phyloP scores from a whole-genome alignment of 1,140 invertebrate genomes.

The Macrotrachela quadricornifera region DNA sequence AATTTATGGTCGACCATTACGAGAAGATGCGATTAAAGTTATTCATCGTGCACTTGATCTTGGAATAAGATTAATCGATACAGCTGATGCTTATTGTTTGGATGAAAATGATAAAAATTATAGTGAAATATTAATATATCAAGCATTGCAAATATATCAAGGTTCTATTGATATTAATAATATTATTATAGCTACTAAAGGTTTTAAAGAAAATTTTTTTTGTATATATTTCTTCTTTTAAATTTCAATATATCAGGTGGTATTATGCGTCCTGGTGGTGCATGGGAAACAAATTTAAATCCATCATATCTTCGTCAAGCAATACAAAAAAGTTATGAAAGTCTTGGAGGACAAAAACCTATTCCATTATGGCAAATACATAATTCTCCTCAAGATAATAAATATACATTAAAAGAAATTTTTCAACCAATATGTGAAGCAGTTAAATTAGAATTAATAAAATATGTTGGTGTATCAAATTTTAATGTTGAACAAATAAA shows the following conservation, averaged over 20 bases:
- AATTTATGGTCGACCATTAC: neutral
- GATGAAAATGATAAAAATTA: conserved; percentile 6
- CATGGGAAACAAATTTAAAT: neutral
- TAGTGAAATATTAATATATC: conserved; percentile 1
- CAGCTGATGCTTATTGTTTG: conserved; percentile 2
- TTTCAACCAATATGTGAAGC: conserved; percentile 1
- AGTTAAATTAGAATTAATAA: neutral
- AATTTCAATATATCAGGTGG: neutral
- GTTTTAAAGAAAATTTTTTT: neutral
- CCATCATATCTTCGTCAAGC: neutral
- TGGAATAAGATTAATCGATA: conserved; percentile 3
- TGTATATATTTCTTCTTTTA: no score
- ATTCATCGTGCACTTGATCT: conserved; percentile 1
- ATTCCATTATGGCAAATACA: conserved; percentile 5
- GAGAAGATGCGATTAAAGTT: neutral
- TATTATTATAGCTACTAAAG: conserved; percentile 1
- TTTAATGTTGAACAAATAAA: conserved; percentile 6
- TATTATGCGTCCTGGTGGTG: neutral
- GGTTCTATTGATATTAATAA: neutral
- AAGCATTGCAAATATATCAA: neutral
- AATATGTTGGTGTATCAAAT: conserved; percentile 4
- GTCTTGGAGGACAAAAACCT: conserved; percentile 1
- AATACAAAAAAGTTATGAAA: conserved; percentile 1
- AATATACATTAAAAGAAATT: conserved; percentile 1
- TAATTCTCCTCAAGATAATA: neutral